Evolutionary conservation across 2,113 vertebrate genomes (phyloP).

Genomic region (Pristiophorus japonicus): DNA sequence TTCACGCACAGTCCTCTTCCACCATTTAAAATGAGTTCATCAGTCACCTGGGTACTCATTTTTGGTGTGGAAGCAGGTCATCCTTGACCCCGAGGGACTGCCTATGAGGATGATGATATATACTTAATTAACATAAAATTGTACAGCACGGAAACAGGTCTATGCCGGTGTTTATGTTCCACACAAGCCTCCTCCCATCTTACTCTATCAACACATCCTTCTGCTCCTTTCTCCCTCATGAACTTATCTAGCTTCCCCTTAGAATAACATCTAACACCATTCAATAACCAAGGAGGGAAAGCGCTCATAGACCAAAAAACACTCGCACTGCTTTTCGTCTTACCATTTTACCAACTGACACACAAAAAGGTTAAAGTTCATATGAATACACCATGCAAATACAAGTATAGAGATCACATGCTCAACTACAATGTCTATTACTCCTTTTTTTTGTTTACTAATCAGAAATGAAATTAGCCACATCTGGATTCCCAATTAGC

Average conservation of each 20-base stretch:
- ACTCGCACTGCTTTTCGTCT: background rate
- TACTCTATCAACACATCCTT: too few species aligned
- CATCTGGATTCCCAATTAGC: background rate
- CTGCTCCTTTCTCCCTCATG: background rate
- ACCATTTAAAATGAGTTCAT: too few species aligned
- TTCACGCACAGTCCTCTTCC: too few species aligned
- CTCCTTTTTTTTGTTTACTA: background rate
- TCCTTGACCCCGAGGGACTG: too few species aligned
- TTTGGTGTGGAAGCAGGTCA: too few species aligned
- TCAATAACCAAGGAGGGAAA: background rate
- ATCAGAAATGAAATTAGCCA: background rate
- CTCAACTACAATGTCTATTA: background rate
- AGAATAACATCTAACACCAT: background rate
- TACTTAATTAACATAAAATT: background rate
- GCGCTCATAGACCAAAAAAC: background rate
- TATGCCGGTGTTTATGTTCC: too few species aligned
- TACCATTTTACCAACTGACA: background rate
- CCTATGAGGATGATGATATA: too few species aligned
- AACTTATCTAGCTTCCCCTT: background rate
- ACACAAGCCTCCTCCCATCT: background rate
- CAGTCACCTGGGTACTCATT: too few species aligned
- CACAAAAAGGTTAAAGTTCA: background rate
- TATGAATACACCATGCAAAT: background rate
- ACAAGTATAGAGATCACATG: background rate
- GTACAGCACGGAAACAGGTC: background rate